Evolutionary conservation across 23 tunicate species (phyloP).

Genomic region (Trididemnum clinides): DNA sequence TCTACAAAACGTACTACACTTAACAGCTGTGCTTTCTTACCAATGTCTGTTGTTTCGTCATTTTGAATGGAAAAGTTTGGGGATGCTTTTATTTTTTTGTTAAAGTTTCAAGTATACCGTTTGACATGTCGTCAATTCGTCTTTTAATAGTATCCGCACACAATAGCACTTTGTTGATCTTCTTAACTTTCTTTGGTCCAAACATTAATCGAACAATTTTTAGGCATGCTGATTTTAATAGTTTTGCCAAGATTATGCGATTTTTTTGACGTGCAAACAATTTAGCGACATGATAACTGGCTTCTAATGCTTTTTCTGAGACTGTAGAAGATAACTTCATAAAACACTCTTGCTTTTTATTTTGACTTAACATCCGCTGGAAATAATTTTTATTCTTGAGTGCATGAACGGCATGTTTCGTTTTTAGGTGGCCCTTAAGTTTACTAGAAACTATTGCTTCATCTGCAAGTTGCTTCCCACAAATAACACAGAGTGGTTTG

Average conservation of each 20-base stretch:
- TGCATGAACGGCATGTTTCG: constrained; percentile 41
- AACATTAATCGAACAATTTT: no score
- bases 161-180: no score
- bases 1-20: no score
- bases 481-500: constrained; percentile 30
- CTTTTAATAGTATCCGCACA: no score
- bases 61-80: no score
- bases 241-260: not conserved
- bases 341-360: constrained; percentile 8
- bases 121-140: no score
- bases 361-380: constrained; percentile 10
- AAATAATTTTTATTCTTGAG: constrained; percentile 14
- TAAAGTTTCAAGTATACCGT: no score
- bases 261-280: constrained; percentile 21
- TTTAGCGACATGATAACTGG: constrained; percentile 29
- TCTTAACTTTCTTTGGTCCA: no score
- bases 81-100: no score
- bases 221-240: no score
- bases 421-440: constrained; percentile 36
- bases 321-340: constrained; percentile 30
- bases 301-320: constrained; percentile 11
- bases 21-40: no score
- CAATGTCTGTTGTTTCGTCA: no score
- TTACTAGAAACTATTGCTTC: constrained; percentile 42
- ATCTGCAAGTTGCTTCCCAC: constrained; percentile 43